Evolutionary conservation across 2,888 invertebrate genomes (phyloP).

Genomic region (Augochlorella aurata): DNA sequence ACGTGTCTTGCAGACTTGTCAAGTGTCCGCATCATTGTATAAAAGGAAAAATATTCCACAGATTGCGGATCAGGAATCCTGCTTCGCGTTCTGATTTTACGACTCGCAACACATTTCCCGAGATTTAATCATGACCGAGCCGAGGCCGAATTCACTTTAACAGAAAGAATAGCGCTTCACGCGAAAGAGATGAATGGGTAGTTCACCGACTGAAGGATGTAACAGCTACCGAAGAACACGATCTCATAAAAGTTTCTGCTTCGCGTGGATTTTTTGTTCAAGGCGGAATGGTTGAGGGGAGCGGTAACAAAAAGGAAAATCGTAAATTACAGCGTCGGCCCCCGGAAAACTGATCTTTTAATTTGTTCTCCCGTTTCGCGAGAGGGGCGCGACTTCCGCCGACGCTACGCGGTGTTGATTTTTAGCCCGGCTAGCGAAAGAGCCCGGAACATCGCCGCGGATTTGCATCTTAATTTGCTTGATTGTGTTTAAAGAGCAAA

Average conservation of each 20-base stretch:
- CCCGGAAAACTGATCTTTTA: background rate
- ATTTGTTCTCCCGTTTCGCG: background rate
- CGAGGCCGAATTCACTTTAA: background rate
- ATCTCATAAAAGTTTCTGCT: background rate
- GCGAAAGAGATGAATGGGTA: background rate
- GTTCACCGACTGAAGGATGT: background rate
- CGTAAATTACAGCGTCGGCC: background rate
- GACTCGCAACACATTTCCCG: too few species aligned
- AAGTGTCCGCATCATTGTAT: too few species aligned
- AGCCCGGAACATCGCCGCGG: background rate
- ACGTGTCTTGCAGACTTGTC: too few species aligned
- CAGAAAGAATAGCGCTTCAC: background rate
- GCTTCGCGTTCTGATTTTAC: too few species aligned
- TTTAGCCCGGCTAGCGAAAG: conserved; percentile 20
- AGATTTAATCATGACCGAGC: too few species aligned
- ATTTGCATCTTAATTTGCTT: conserved; percentile 45
- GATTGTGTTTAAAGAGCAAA: conserved; percentile 46
- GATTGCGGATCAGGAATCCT: too few species aligned
- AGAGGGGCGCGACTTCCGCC: background rate
- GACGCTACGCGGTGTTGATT: conserved; percentile 14
- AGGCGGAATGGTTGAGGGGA: background rate
- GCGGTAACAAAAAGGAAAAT: background rate
- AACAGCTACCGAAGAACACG: background rate
- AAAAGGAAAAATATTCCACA: too few species aligned
- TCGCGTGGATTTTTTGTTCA: background rate